These are phyloP conservation scores for Erinaceus europaeus DNA, from an alignment of 2,113 vertebrate genomes.

Conservation along the genomic window DNA sequence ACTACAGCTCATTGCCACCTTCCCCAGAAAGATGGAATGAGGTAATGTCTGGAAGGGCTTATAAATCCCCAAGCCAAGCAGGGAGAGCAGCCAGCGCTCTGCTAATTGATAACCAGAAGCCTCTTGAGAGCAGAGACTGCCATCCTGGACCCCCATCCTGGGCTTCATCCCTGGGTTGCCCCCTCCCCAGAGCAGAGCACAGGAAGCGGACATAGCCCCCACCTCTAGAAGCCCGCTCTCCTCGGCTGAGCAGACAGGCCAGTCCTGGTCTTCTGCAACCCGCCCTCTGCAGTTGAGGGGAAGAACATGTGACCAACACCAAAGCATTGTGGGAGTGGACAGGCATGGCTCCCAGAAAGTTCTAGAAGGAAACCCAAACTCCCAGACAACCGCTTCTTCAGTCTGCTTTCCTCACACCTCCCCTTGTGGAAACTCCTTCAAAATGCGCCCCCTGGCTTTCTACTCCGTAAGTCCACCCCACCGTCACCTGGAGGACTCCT, in stretches of 20 bases:
- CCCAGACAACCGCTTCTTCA: background rate
- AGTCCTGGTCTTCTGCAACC: background rate
- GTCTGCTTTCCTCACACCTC: background rate
- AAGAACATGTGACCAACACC: too few species aligned
- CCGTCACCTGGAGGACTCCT: background rate
- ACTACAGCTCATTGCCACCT: background rate
- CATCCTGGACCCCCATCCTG: background rate
- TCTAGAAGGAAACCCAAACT: background rate
- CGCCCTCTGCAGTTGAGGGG: background rate
- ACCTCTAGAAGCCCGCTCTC: background rate
- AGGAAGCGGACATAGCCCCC: too few species aligned
- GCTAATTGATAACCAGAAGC: slow-evolving; percentile 57
- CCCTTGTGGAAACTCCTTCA: background rate
- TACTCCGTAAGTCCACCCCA: rapidly evolving
- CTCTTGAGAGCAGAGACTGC: slow-evolving; percentile 43
- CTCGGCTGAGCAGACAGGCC: background rate
- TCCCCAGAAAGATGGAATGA: slow-evolving; percentile 59
- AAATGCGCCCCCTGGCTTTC: background rate
- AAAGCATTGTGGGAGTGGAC: background rate
- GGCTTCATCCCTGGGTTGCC: too few species aligned
- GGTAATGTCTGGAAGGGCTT: slow-evolving; percentile 64
- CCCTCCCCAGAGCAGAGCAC: background rate
- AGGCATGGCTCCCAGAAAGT: background rate
- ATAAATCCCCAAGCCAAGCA: slow-evolving; percentile 40
- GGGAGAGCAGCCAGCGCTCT: background rate